Conservation (phyloP, 2,797 vertebrate genomes). For the Acanthopagrus latus region DNA sequence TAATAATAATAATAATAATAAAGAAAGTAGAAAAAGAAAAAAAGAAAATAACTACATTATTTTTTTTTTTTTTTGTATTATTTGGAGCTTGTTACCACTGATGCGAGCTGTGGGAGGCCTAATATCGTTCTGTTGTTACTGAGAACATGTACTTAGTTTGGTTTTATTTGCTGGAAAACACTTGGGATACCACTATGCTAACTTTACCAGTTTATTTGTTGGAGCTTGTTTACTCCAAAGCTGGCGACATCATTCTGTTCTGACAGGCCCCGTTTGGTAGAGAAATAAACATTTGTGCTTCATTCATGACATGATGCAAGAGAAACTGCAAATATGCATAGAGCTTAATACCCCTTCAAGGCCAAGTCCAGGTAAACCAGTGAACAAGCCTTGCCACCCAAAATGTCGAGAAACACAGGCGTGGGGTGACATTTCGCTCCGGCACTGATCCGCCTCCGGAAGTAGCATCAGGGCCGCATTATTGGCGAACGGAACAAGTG, state of each 20-base stretch:
- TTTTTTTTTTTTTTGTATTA: not conserved
- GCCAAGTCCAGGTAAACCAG: not conserved
- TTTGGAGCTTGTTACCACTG: not conserved
- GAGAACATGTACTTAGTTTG: not conserved
- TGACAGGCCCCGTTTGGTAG: not conserved
- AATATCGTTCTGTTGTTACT: not conserved
- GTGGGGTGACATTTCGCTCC: no score
- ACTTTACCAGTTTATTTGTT: not conserved
- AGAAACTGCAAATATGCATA: not conserved
- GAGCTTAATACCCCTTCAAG: not conserved
- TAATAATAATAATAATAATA: no score
- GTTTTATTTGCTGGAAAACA: not conserved
- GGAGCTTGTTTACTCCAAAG: not conserved
- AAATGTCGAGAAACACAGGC: not conserved
- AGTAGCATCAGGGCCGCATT: no score
- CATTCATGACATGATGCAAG: not conserved
- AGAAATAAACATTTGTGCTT: not conserved
- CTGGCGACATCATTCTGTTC: not conserved
- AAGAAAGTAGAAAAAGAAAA: no score
- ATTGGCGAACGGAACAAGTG: no score
- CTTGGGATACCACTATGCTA: not conserved
- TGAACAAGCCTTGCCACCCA: not conserved
- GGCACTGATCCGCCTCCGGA: no score
- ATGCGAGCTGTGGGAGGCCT: not conserved
- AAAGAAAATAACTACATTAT: not conserved